These are phyloP conservation scores for Xiphydria camelus DNA, from an alignment of 2,888 invertebrate species.

Conservation along the genomic window DNA sequence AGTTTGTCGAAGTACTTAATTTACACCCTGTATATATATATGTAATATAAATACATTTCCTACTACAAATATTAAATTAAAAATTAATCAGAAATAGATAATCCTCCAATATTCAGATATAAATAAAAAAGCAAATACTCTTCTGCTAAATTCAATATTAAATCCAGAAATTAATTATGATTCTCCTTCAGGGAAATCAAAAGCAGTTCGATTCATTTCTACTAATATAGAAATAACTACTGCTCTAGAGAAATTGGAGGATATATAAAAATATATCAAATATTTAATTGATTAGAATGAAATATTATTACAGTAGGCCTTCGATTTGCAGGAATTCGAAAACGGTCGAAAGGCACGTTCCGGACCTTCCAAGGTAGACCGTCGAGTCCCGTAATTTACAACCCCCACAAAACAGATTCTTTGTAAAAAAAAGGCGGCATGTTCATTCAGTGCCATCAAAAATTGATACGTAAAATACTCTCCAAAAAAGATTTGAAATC, in stretches of 20 bases:
- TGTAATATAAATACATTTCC: no score
- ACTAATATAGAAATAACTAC: slow-evolving; percentile 68
- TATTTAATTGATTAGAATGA: slow-evolving; percentile 60
- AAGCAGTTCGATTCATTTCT: slow-evolving; percentile 74
- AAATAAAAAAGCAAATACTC: slow-evolving; percentile 74
- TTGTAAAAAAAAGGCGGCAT: no score
- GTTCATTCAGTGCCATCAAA: no score
- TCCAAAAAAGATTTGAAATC: no score
- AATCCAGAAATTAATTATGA: slow-evolving; percentile 79
- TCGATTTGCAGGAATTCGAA: no score
- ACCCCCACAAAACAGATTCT: no score
- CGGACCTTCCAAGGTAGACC: no score
- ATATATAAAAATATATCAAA: slow-evolving; percentile 60
- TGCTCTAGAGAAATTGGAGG: slow-evolving; percentile 63
- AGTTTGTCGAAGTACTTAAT: no score
- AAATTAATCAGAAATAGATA: slow-evolving; percentile 69
- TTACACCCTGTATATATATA: no score
- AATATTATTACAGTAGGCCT: slow-evolving; percentile 62
- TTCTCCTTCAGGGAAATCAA: slow-evolving; percentile 81
- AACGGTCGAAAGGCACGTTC: no score
- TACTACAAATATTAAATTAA: slow-evolving; percentile 65
- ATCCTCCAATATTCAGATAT: slow-evolving; percentile 71
- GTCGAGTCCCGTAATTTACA: no score
- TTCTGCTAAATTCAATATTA: slow-evolving; percentile 77
- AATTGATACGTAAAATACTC: no score